Percentiles rank a stretch among this genome's conserved stretches.
Evolutionary conservation across 2,113 vertebrate species (phyloP).

Genomic region (Oncorhynchus tshawytscha): DNA sequence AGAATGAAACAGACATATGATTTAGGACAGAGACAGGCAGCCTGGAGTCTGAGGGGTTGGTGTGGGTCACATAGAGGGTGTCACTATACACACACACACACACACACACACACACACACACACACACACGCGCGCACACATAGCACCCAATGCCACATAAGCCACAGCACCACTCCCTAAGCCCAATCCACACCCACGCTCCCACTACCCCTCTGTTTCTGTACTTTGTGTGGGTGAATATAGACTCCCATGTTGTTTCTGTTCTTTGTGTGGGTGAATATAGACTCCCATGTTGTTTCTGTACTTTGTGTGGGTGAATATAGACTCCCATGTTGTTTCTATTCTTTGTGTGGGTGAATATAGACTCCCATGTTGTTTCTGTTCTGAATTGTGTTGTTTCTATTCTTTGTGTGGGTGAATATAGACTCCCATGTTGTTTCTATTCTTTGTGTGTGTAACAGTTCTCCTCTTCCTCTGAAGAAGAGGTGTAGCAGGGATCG

Average conservation of each 20-base stretch:
- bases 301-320: no score
- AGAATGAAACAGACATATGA: not conserved
- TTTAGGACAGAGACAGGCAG: not conserved
- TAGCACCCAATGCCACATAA: conserved; percentile 47
- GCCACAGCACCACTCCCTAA: conserved; percentile 25
- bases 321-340: not conserved
- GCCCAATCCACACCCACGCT: conserved; percentile 1
- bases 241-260: no score
- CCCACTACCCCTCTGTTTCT: not conserved
- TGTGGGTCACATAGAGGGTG: not conserved
- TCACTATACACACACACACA: not conserved
- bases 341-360: not conserved
- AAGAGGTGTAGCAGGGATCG: no score
- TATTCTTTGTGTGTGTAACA: no score
- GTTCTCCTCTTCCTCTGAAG: no score
- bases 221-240: no score
- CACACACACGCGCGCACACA: no score
- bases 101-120: conserved; percentile 11
- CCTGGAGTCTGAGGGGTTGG: not conserved
- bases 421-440: no score
- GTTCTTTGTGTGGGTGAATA: no score
- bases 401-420: no score
- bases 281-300: no score
- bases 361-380: not conserved
- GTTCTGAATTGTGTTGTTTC: not conserved